These are phyloP conservation scores for Pachypanchax playfairii DNA, from an alignment of 2,113 vertebrate genomes.

Conservation along the genomic window DNA sequence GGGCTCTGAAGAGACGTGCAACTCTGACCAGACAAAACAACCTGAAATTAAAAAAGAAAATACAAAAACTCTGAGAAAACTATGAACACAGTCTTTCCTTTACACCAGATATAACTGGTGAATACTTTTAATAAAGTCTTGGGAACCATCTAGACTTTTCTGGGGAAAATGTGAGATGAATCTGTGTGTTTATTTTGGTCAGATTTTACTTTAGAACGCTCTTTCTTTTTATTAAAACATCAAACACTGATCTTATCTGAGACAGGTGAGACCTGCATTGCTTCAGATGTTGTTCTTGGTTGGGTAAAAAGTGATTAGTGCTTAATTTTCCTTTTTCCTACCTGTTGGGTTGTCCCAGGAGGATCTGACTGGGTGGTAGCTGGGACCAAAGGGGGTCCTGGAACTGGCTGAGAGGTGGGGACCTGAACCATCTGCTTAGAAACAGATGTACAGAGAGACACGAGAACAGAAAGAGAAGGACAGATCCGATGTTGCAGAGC, in stretches of 20 bases:
- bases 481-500: conserved; percentile 24
- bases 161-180: no score
- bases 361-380: conserved; percentile 54
- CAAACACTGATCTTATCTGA: no score
- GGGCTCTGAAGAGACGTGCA: conserved; percentile 67
- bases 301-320: not conserved
- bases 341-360: conserved; percentile 66
- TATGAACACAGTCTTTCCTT: not conserved
- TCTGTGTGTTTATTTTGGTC: no score
- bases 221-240: no score
- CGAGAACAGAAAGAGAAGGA: conserved; percentile 33
- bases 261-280: no score
- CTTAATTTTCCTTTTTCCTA: conserved; percentile 14
- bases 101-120: no score
- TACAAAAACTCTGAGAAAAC: not conserved
- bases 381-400: conserved; percentile 57
- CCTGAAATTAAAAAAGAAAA: conserved; percentile 44
- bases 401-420: conserved; percentile 51
- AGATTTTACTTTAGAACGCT: no score
- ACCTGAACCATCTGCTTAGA: conserved; percentile 64
- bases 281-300: no score
- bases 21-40: conserved; percentile 60
- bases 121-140: no score
- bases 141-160: no score
- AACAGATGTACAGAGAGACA: conserved; percentile 40